Percentiles rank a stretch among this genome's conserved stretches.
Conservation (phyloP, 2,888 invertebrate genomes). For the Amblyjoppa proteus region DNA sequence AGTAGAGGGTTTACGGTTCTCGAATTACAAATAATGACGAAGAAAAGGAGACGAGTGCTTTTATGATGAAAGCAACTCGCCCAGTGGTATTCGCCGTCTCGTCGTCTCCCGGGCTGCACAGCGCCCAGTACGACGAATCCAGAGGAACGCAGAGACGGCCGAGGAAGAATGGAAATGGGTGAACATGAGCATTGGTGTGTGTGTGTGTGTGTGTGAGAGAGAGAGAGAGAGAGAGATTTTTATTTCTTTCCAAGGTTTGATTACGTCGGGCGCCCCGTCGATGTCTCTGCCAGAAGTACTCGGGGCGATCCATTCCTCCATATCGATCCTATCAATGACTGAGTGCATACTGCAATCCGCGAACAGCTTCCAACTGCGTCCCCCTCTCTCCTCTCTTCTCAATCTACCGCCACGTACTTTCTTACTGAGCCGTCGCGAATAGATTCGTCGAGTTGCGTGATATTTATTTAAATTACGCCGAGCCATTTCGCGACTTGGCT, state of each 20-base stretch:
- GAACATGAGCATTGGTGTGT: neutral
- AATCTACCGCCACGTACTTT: neutral
- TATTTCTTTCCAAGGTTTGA: slow-evolving; percentile 34
- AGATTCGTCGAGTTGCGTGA: slow-evolving; percentile 12
- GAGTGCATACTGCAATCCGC: slow-evolving; percentile 12
- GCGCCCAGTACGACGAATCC: neutral
- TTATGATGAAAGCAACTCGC: slow-evolving; percentile 13
- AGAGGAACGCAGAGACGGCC: neutral
- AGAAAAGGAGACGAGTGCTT: slow-evolving; percentile 1
- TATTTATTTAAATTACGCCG: slow-evolving; percentile 14
- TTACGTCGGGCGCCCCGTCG: slow-evolving; percentile 16
- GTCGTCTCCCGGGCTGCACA: neutral
- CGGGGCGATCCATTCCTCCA: slow-evolving; percentile 12
- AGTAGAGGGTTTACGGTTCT: slow-evolving; percentile 23
- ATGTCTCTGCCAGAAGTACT: slow-evolving; percentile 22
- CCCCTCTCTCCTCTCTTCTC: neutral
- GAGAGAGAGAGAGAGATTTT: slow-evolving; percentile 11
- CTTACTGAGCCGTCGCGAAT: slow-evolving; percentile 1
- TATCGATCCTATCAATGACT: slow-evolving; percentile 33
- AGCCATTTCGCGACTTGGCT: neutral
- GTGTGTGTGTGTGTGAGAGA: neutral
- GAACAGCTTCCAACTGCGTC: slow-evolving; percentile 1
- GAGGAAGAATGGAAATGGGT: slow-evolving; percentile 34
- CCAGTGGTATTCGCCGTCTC: slow-evolving; percentile 20
- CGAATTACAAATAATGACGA: slow-evolving; percentile 36